These are phyloP conservation scores for Aquatica leii DNA, from an alignment of 2,888 invertebrate species.

Conservation along the genomic window DNA sequence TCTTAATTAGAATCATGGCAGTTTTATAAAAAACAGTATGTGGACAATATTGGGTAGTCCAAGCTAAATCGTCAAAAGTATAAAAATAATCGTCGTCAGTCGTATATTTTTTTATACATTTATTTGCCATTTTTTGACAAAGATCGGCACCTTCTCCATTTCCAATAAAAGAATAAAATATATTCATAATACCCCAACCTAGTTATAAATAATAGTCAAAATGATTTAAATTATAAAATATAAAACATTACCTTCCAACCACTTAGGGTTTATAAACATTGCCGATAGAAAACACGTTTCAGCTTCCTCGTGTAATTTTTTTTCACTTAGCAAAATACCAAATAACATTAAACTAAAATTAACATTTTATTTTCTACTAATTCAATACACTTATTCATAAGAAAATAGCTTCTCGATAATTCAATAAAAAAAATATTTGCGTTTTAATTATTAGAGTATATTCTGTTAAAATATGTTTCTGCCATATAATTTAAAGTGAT, in stretches of 20 bases:
- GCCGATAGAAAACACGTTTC: constrained; percentile 56
- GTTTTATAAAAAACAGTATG: constrained; percentile 51
- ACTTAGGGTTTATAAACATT: constrained; percentile 49
- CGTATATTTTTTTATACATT: constrained; percentile 43
- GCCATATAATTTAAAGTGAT: too few species aligned
- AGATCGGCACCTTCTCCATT: constrained; percentile 53
- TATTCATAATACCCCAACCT: constrained; percentile 54
- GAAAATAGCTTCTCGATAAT: background rate
- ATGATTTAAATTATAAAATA: background rate
- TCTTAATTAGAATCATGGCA: constrained; percentile 52
- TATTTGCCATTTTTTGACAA: constrained; percentile 51
- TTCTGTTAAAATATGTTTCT: too few species aligned
- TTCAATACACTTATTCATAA: background rate
- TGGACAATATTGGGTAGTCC: constrained; percentile 50
- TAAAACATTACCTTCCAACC: constrained; percentile 50
- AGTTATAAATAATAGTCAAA: background rate
- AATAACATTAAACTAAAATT: constrained; percentile 50
- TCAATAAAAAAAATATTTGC: background rate
- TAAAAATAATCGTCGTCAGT: constrained; percentile 41
- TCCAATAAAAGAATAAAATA: constrained; percentile 52
- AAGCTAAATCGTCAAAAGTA: constrained; percentile 50
- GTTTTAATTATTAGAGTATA: too few species aligned
- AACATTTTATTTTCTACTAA: background rate
- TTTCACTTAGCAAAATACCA: constrained; percentile 50
- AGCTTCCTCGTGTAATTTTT: constrained; percentile 49